Conservation (phyloP, 2,888 invertebrate genomes). For the Harpagoxenus sublaevis region DNA sequence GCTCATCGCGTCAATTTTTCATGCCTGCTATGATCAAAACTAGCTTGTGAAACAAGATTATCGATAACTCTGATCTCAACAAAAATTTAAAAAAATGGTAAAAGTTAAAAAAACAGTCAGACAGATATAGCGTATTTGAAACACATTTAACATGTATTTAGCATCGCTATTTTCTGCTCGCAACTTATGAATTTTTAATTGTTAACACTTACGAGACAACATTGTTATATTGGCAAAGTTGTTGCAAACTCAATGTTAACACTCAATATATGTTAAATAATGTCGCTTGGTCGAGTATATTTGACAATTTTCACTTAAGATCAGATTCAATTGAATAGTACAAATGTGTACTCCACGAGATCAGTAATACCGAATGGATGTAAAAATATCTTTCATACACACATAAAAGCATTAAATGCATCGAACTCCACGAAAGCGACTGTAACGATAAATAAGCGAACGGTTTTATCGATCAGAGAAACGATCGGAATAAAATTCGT, state of each 20-base stretch:
- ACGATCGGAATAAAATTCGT: background rate
- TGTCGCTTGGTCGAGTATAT: background rate
- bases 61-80: background rate
- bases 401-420: background rate
- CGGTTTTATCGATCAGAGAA: background rate
- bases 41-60: background rate
- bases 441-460: background rate
- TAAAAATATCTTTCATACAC: background rate
- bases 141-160: background rate
- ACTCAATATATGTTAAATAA: background rate
- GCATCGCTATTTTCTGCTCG: background rate
- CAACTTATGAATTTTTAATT: background rate
- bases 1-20: background rate
- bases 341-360: background rate
- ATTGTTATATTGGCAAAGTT: background rate
- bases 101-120: background rate
- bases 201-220: background rate
- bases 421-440: background rate
- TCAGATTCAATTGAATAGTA: background rate
- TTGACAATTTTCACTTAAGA: constrained; percentile 4
- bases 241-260: background rate
- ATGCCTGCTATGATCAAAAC: background rate
- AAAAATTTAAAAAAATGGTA: background rate
- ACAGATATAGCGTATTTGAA: background rate
- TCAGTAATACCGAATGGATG: background rate